These are phyloP conservation scores for Troilus luridus DNA, from an alignment of 2,888 invertebrate genomes.

Conservation along the genomic window DNA sequence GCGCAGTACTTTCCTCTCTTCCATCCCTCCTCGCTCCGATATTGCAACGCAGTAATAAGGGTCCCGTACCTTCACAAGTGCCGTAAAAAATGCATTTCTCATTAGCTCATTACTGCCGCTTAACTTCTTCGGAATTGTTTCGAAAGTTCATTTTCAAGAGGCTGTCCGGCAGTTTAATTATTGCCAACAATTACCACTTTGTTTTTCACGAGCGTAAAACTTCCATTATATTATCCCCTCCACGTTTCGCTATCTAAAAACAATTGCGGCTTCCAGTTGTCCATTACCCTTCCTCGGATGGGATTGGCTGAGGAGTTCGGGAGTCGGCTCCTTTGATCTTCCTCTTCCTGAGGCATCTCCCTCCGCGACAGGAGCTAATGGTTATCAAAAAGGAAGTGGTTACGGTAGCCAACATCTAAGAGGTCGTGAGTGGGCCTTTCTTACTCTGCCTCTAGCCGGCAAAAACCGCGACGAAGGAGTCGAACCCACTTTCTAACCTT, in stretches of 20 bases:
- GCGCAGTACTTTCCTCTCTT: neutral
- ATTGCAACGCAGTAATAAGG: neutral
- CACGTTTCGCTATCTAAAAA: slow-evolving; percentile 15
- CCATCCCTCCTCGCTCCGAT: neutral
- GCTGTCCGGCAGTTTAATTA: slow-evolving; percentile 19
- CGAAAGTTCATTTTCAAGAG: slow-evolving; percentile 48
- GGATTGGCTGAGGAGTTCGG: slow-evolving; percentile 18
- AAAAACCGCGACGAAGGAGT: neutral
- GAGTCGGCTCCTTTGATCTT: slow-evolving; percentile 10
- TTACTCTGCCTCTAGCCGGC: neutral
- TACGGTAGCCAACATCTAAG: slow-evolving; percentile 15
- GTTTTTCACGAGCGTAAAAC: slow-evolving; percentile 52
- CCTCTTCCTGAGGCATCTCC: slow-evolving; percentile 25
- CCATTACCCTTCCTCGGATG: neutral
- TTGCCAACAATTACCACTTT: slow-evolving; percentile 51
- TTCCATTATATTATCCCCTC: slow-evolving; percentile 35
- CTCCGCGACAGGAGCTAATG: slow-evolving; percentile 32
- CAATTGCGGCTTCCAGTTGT: slow-evolving; percentile 29
- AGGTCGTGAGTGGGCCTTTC: slow-evolving; percentile 40
- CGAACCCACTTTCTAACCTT: neutral
- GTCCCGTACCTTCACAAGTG: neutral
- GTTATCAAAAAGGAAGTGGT: slow-evolving; percentile 45
- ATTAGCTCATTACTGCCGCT: slow-evolving; percentile 20
- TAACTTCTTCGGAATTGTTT: slow-evolving; percentile 32
- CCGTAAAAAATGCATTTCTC: slow-evolving; percentile 37